Evolutionary conservation across 1,140 invertebrate genomes (phyloP).

Genomic region (Lepidurus couesii): DNA sequence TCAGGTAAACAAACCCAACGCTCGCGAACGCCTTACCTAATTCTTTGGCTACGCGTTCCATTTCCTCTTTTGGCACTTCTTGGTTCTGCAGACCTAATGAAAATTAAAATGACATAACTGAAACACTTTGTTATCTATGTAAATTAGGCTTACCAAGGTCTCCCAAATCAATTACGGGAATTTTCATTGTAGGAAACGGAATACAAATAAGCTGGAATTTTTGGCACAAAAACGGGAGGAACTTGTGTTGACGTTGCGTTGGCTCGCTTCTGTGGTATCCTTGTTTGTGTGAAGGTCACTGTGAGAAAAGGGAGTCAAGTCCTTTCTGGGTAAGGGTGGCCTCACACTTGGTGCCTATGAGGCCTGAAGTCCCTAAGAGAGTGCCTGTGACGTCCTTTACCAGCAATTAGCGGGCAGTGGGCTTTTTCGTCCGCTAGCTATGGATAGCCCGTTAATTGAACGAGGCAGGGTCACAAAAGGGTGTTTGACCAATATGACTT

Average conservation of each 20-base stretch:
- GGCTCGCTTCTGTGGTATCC: neutral
- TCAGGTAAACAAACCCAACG: slow-evolving; percentile 35
- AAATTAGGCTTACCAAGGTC: neutral
- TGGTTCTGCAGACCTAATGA: neutral
- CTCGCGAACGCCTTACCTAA: slow-evolving; percentile 31
- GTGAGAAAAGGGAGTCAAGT: neutral
- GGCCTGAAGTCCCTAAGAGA: too few species aligned
- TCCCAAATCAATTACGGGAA: neutral
- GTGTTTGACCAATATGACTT: too few species aligned
- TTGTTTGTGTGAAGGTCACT: too few species aligned
- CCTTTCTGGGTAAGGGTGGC: neutral
- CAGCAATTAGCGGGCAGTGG: too few species aligned
- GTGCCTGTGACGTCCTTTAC: too few species aligned
- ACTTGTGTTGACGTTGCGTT: neutral
- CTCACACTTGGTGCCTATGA: too few species aligned
- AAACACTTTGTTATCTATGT: neutral
- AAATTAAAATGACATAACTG: neutral
- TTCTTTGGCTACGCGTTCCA: slow-evolving; percentile 32
- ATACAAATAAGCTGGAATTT: neutral
- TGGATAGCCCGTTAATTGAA: too few species aligned
- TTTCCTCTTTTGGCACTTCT: neutral
- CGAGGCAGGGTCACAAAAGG: too few species aligned
- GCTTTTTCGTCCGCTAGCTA: too few species aligned
- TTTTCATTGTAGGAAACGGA: neutral
- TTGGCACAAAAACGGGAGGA: neutral